Conservation (phyloP, 2,888 invertebrate genomes). For the Sepioteuthis lessoniana region DNA sequence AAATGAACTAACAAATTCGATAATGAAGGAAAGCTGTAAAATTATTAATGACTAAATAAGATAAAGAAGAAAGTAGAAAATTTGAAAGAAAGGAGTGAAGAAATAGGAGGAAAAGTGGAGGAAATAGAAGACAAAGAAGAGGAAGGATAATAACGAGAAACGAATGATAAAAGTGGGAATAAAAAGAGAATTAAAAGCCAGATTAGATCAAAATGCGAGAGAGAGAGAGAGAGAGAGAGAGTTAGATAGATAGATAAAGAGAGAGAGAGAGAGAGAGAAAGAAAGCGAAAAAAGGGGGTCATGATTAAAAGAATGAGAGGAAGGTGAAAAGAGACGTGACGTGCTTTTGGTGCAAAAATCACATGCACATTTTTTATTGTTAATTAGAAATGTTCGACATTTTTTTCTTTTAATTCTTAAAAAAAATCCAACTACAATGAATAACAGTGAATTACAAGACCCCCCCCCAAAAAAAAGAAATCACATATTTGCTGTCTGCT, state of each 20-base stretch:
- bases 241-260: too few species aligned
- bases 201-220: too few species aligned
- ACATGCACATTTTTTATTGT: not conserved
- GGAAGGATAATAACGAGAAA: not conserved
- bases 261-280: not conserved
- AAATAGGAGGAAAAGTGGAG: too few species aligned
- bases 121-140: too few species aligned
- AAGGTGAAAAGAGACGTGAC: not conserved
- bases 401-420: not conserved
- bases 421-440: not conserved
- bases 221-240: too few species aligned
- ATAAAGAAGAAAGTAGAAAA: too few species aligned
- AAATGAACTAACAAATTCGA: too few species aligned
- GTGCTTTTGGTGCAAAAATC: not conserved
- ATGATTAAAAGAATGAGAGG: not conserved
- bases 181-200: too few species aligned
- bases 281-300: not conserved
- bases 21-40: too few species aligned
- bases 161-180: not conserved
- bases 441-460: not conserved
- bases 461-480: not conserved
- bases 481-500: not conserved
- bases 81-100: too few species aligned
- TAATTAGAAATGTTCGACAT: not conserved
- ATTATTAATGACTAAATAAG: too few species aligned